Evolutionary conservation across 1,140 invertebrate genomes (phyloP).

Genomic region (Vollenhovia emeryi): DNA sequence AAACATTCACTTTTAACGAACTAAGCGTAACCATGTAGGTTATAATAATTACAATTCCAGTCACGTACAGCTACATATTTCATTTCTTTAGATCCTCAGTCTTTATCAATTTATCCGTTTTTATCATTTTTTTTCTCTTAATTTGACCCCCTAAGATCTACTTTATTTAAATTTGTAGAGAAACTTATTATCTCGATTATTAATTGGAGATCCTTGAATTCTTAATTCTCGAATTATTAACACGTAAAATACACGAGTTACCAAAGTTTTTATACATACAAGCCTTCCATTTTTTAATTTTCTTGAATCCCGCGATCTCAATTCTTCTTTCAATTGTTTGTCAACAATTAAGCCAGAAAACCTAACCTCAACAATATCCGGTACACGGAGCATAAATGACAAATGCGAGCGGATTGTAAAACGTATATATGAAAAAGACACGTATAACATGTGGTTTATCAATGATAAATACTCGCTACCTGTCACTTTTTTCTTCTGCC

Average conservation of each 20-base stretch:
- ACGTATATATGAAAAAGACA: background rate
- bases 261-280: background rate
- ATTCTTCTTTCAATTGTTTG: conserved; percentile 11
- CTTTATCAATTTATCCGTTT: background rate
- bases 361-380: conserved; percentile 57
- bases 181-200: background rate
- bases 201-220: background rate
- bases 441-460: background rate
- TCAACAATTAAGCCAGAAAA: conserved; percentile 42
- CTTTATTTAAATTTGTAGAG: background rate
- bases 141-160: background rate
- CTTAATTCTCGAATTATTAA: background rate
- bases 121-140: background rate
- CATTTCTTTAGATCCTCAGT: background rate
- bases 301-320: background rate
- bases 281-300: background rate
- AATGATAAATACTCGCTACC: conserved; percentile 54
- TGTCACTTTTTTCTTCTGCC: conserved; percentile 77
- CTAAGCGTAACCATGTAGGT: background rate
- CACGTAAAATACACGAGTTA: background rate
- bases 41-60: conserved; percentile 17
- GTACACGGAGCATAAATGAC: background rate
- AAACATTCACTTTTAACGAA: conserved; percentile 30
- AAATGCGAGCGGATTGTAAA: background rate
- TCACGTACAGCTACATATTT: background rate